Percentiles rank a stretch among this genome's conserved stretches.
phyloP scores from a whole-genome alignment of 2,888 invertebrate genomes.

The Perizoma flavofasciatum region DNA sequence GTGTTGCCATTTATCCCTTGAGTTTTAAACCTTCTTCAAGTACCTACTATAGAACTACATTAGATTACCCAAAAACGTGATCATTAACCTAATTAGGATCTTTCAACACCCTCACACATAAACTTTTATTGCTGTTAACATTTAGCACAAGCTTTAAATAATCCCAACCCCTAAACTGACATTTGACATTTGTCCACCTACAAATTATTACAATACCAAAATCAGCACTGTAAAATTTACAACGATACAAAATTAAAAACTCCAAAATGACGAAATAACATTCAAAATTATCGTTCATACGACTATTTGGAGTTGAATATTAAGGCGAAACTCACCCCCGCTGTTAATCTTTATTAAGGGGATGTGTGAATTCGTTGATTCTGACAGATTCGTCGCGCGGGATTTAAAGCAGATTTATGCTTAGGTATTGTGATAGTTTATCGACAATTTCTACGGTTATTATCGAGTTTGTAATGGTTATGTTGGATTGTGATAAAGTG shows the following conservation, averaged over 20 bases:
- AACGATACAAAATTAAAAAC: conserved; percentile 20
- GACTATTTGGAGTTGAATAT: conserved; percentile 43
- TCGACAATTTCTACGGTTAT: conserved; percentile 33
- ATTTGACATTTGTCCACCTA: conserved; percentile 47
- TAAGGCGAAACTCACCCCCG: conserved; percentile 54
- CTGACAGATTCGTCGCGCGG: conserved; percentile 59
- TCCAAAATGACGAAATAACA: conserved; percentile 16
- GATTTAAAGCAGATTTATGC: conserved; percentile 38
- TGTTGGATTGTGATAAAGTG: conserved; percentile 11
- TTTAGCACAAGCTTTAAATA: conserved; percentile 43
- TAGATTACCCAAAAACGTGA: conserved; percentile 23
- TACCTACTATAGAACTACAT: too few species aligned
- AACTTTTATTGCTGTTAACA: conserved; percentile 36
- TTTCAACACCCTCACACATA: conserved; percentile 24
- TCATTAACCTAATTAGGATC: conserved; percentile 20
- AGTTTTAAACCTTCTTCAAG: too few species aligned
- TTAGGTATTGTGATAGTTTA: conserved; percentile 36
- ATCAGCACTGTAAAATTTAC: conserved; percentile 45
- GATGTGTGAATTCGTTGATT: conserved; percentile 66
- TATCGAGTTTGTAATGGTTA: conserved; percentile 34
- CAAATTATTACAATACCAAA: conserved; percentile 47
- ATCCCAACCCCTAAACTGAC: conserved; percentile 47
- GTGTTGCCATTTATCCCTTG: too few species aligned
- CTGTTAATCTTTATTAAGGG: conserved; percentile 77
- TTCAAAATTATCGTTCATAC: conserved; percentile 31